These are phyloP conservation scores for Carcharodon carcharias DNA, from an alignment of 2,797 vertebrate genomes.

Conservation along the genomic window DNA sequence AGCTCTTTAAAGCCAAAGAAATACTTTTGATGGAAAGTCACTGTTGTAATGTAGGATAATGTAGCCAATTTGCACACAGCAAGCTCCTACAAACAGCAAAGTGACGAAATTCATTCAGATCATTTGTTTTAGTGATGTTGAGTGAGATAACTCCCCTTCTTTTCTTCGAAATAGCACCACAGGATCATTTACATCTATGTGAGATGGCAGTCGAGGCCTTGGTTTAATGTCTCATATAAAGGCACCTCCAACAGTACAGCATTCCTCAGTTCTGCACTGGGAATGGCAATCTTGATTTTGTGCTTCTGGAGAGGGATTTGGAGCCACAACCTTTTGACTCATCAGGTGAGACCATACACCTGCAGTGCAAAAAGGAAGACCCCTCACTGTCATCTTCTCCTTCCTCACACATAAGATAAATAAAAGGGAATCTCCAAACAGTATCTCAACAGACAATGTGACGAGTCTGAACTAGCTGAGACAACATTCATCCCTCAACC, in stretches of 20 bases:
- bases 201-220: too few relatives aligned
- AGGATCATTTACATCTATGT: too few relatives aligned
- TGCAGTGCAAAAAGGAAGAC: not conserved
- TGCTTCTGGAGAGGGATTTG: not conserved
- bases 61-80: not conserved
- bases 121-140: not conserved
- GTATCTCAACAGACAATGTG: not conserved
- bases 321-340: not conserved
- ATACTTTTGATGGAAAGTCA: not conserved
- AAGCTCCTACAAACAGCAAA: not conserved
- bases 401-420: not conserved
- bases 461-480: too few relatives aligned
- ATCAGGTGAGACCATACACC: not conserved
- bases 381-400: not conserved
- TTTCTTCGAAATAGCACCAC: too few relatives aligned
- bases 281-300: not conserved
- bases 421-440: not conserved
- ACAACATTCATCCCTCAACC: too few relatives aligned
- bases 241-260: not conserved
- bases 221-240: too few relatives aligned
- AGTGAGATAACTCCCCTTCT: not conserved
- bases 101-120: not conserved
- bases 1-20: not conserved
- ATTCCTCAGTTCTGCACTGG: not conserved
- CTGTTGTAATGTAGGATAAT: not conserved